phyloP scores from a whole-genome alignment of 2,113 vertebrate genomes.

The Camelus bactrianus region DNA sequence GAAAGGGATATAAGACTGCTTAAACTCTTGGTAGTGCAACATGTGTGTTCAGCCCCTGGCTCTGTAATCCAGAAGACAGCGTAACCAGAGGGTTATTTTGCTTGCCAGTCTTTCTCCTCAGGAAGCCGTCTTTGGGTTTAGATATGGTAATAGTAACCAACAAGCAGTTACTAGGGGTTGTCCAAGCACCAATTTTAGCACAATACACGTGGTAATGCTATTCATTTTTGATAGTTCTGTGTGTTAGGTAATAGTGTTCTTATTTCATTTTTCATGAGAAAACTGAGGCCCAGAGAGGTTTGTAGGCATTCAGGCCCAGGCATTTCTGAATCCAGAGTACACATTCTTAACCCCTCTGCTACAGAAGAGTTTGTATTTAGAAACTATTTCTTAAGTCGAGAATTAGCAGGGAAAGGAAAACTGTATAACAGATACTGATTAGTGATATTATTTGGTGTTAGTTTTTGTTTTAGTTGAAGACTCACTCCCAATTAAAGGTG shows the following conservation, averaged over 20 bases:
- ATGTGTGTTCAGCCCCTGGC: neutral
- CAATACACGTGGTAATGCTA: neutral
- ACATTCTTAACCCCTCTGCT: neutral
- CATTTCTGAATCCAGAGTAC: neutral
- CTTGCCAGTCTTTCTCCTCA: neutral
- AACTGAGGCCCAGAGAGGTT: neutral
- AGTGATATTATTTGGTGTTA: neutral
- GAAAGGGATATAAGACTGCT: neutral
- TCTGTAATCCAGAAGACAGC: neutral
- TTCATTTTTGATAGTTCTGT: neutral
- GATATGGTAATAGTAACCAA: neutral
- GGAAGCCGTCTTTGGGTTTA: neutral
- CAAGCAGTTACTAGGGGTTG: neutral
- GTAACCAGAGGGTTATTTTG: conserved; percentile 7
- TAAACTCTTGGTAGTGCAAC: neutral
- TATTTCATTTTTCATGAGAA: neutral
- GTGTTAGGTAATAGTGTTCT: neutral
- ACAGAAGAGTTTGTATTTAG: neutral
- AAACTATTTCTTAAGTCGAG: neutral
- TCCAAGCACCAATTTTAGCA: neutral
- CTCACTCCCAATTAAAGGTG: neutral
- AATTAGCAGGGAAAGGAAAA: conserved; percentile 19
- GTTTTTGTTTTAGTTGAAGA: neutral
- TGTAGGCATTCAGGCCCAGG: neutral
- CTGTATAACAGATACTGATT: neutral